Base-by-base conservation (phyloP, 2,797 vertebrate genomes). In the Phataginus tetradactyla region DNA sequence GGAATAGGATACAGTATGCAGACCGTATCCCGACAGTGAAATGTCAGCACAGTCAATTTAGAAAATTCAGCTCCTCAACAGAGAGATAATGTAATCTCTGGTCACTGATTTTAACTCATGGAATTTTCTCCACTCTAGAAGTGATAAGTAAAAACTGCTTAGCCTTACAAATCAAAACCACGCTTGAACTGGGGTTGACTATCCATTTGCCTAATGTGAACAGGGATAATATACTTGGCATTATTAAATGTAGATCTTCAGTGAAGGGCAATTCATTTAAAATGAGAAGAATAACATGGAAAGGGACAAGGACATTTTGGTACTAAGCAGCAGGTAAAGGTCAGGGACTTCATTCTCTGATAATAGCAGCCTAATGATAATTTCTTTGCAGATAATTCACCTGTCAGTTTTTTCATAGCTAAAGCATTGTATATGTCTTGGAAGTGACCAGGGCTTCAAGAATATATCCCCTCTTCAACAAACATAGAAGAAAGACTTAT, bases 401-500 rank as follows among this genome's bases (percentile, higher is more conserved):
- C 98, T 98, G 98, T 98, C 98, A 95, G 97, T 97, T 98, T 98
- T 98, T 98, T 98, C 98, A 98, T 84, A 97, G 98, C 98, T 99
- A 99, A 99, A 99, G 97, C 97, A 98, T 98, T 98, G 98, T 98
- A 99, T 98, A 98, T 99, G 98, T 98, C 97, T 96, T 91, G 68
- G 91, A 98, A 94, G 96, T 98, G 95, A 97, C 90, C 96, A 64
- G 85, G 94, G 95, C 98, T 99, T 99, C 98, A 99, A 98, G 98
- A 98, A 98, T 98, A 98, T 98, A 97, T 98, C 97, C 95, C 96
- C 97, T 98, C 97, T 97, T 96, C 96, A 98, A 97, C 96, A 97
- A 98, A 77, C 45, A 97, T 9, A 77, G 61, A 68, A 18, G 11
- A 29, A 42, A 59, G 25, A 84, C 20, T 79, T 53, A 63, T 57